Evolutionary conservation across 2,113 vertebrate genomes (phyloP).

Genomic region (Malaclemys terrapin): DNA sequence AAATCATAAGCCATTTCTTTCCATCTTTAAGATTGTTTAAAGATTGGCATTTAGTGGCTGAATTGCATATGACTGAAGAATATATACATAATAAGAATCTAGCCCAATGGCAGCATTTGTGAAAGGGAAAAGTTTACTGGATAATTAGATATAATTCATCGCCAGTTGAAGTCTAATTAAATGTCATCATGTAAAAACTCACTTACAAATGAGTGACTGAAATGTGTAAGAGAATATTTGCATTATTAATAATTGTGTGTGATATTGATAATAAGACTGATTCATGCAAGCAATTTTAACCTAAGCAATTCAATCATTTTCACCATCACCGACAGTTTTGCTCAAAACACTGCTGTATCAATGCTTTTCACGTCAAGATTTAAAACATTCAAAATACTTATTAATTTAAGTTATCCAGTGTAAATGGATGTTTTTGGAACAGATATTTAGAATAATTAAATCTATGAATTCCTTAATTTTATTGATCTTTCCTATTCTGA

Average conservation of each 20-base stretch:
- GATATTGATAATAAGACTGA: neutral
- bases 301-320: neutral
- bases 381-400: neutral
- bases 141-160: constrained; percentile 12
- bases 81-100: neutral
- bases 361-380: neutral
- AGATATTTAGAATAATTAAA: neutral
- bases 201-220: neutral
- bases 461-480: neutral
- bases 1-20: neutral
- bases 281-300: neutral
- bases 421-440: neutral
- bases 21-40: neutral
- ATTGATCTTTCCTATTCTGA: neutral
- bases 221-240: neutral
- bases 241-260: neutral
- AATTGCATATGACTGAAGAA: neutral
- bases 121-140: neutral
- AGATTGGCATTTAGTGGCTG: neutral
- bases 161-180: constrained; percentile 16
- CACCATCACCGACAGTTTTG: neutral
- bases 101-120: neutral
- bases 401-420: neutral
- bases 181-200: constrained; percentile 35
- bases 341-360: neutral